Evolutionary conservation across 2,113 vertebrate species (phyloP).

Genomic region (Oncorhynchus masou): DNA sequence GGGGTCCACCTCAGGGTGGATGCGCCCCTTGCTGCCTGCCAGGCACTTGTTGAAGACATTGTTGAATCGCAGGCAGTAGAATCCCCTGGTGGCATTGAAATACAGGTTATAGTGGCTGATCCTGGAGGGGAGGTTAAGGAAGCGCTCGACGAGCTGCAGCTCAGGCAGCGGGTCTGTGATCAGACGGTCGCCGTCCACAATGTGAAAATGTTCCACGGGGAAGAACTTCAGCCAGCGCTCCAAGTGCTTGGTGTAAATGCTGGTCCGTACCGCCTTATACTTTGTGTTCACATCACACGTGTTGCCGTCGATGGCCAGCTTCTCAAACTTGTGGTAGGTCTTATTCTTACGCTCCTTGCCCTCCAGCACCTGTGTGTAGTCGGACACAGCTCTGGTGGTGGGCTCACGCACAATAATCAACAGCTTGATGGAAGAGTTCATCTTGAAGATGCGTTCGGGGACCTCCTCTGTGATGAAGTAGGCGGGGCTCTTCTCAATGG

Average conservation of each 20-base stretch:
- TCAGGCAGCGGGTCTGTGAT: constrained; percentile 92
- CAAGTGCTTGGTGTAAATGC: constrained; percentile 95
- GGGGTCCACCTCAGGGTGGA: constrained; percentile 89
- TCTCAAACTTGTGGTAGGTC: constrained; percentile 95
- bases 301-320: constrained; percentile 86
- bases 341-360: constrained; percentile 96
- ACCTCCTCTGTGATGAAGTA: constrained; percentile 97
- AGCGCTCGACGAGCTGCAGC: constrained; percentile 90
- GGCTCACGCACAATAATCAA: constrained; percentile 94
- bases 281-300: constrained; percentile 95
- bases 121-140: constrained; percentile 88
- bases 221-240: constrained; percentile 96
- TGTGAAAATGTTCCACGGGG: constrained; percentile 90
- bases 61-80: constrained; percentile 95
- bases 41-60: constrained; percentile 98
- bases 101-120: constrained; percentile 96
- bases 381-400: constrained; percentile 92
- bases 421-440: constrained; percentile 96
- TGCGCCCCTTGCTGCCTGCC: constrained; percentile 96
- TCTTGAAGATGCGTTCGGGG: constrained; percentile 96
- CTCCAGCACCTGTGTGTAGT: constrained; percentile 96
- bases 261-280: constrained; percentile 94
- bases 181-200: constrained; percentile 93
- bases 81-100: constrained; percentile 94
- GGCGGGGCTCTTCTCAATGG: constrained; percentile 95